phyloP scores from a whole-genome alignment of 2,888 invertebrate species.

The Rotaria magnacalcarata region DNA sequence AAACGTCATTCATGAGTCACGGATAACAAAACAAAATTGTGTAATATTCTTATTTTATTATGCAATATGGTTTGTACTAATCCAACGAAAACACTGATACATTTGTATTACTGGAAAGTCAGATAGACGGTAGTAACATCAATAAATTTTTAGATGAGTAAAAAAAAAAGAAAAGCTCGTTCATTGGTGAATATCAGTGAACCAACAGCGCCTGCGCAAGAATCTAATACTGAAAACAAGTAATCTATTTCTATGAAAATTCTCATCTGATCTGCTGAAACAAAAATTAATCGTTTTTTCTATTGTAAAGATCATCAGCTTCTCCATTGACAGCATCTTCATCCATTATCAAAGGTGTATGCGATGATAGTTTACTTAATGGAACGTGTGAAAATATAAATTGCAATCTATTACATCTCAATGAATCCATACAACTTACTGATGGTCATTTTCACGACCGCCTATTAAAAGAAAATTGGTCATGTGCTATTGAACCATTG shows the following conservation, averaged over 20 bases:
- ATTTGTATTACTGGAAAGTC: no score
- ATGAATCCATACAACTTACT: background rate
- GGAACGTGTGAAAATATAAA: background rate
- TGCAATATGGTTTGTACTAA: no score
- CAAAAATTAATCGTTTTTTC: background rate
- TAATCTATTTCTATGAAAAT: background rate
- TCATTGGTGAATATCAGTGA: background rate
- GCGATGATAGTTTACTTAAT: background rate
- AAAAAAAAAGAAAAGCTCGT: background rate
- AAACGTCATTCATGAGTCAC: no score
- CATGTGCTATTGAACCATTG: background rate
- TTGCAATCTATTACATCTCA: background rate
- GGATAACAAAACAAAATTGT: no score
- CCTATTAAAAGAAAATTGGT: background rate
- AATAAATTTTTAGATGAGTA: background rate
- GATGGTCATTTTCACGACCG: slow-evolving; percentile 15
- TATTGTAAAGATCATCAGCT: background rate
- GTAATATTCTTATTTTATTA: no score
- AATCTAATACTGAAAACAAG: background rate
- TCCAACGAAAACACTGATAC: no score
- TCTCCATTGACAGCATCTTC: background rate
- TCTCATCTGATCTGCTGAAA: no score
- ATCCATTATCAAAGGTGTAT: background rate
- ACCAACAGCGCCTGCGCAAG: background rate
- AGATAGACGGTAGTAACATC: background rate